Base-by-base conservation (phyloP, 2,888 invertebrate genomes). In the Tiphia femorata region DNA sequence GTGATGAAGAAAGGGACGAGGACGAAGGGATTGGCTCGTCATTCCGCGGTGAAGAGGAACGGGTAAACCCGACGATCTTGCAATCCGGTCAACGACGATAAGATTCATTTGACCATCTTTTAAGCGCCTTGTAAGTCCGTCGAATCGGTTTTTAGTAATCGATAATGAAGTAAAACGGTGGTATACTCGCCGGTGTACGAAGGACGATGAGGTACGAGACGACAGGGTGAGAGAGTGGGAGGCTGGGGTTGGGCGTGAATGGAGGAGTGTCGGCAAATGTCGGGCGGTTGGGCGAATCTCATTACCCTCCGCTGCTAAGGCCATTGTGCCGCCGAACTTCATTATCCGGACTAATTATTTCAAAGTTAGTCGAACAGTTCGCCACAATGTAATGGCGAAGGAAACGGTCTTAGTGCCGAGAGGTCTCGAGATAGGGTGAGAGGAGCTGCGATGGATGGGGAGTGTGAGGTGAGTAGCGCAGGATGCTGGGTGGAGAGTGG, bases 321-420 rank as follows among this genome's bases (percentile, higher is more conserved):
- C 73, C 75, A 78, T 78, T 77, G 77, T 78, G 74, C 68, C 54
- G 71, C 72, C 70, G 71, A 78, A 78, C 77, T 79, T 77, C 76
- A 78, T 80, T 80, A 79, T 78, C 74, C 70, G 63, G 71, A 79
- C 80, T 79, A 81, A 81, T 81, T 80, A 79, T 80, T 79, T 80
- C 75, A 72, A 79, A 80, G 78, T 80, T 78, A 76, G 74, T 76
- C 74, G 73, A 76, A 78, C 75, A 75, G 78, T 76, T 79, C 73
- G 76, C 76, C 77, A 77, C 76, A 75, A 76, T 78, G 77, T 78
- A 75, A 78, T 76, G 73, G 71, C 70, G 66, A 73, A 72, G 76
- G 75, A 78, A 76, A 77, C 70, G 73, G 67, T 72, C 76, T 75
- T 58, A 60, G 63, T 35, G 52, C 43, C 53, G 54, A 47, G 60